Percentiles rank a stretch among this genome's conserved stretches.
Evolutionary conservation across 2,888 invertebrate genomes (phyloP).

Genomic region (Psylliodes chrysocephalus): DNA sequence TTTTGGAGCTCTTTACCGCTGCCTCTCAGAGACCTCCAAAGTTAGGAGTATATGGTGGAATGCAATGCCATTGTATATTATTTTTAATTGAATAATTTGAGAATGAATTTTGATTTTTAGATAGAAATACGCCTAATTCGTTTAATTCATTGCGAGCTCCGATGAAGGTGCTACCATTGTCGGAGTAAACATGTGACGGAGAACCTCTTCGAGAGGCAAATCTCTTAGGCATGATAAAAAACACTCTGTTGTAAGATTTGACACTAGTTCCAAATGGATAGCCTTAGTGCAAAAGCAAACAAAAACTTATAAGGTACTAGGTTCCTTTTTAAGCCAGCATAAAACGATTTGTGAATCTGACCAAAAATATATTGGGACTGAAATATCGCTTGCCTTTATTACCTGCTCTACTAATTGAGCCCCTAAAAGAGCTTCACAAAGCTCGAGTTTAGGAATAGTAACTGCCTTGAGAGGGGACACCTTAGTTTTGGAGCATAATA

Average conservation of each 20-base stretch:
- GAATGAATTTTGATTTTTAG: neutral
- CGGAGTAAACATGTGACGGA: slow-evolving; percentile 12
- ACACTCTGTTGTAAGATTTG: neutral
- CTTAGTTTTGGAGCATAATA: slow-evolving; percentile 7
- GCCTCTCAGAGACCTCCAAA: slow-evolving; percentile 42
- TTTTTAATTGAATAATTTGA: neutral
- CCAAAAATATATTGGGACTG: too few species aligned
- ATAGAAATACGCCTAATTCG: slow-evolving; percentile 11
- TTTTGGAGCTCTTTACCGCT: slow-evolving; percentile 38
- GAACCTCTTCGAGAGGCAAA: slow-evolving; percentile 14
- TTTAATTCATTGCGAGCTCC: neutral
- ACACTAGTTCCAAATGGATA: slow-evolving; percentile 12
- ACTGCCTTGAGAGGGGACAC: neutral
- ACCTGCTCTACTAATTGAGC: slow-evolving; percentile 1
- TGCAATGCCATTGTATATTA: neutral
- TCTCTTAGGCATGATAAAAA: slow-evolving; percentile 14
- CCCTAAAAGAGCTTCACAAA: neutral
- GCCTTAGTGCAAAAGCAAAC: slow-evolving; percentile 10
- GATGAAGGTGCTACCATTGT: slow-evolving; percentile 12
- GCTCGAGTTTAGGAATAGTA: neutral
- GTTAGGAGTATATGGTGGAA: slow-evolving; percentile 32
- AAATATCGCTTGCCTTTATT: too few species aligned
- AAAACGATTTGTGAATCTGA: slow-evolving; percentile 11
- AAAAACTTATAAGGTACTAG: neutral
- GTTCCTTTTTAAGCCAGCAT: too few species aligned